Conservation (phyloP, 2,888 invertebrate species). For the Drosophila multiciliata region DNA sequence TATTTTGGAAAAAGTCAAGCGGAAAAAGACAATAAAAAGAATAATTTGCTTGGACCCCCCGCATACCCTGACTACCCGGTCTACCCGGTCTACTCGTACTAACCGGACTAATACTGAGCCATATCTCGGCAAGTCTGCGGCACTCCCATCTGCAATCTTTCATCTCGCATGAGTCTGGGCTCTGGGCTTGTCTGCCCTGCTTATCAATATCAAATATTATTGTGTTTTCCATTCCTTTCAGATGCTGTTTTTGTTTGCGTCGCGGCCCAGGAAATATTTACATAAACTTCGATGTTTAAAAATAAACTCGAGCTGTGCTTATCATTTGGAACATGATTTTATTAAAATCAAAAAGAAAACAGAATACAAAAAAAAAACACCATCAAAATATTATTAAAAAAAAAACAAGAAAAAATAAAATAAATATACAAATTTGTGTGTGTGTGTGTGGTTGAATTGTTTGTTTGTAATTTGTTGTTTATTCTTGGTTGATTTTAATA, state of each 20-base stretch:
- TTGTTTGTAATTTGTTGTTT: slow-evolving; percentile 8
- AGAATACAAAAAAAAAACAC: slow-evolving; percentile 17
- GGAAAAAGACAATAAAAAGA: neutral
- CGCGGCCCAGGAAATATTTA: slow-evolving; percentile 76
- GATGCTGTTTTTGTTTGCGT: slow-evolving; percentile 64
- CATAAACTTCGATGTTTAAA: slow-evolving; percentile 78
- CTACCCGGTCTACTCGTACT: neutral
- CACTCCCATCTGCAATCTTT: neutral
- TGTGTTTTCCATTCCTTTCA: slow-evolving; percentile 57
- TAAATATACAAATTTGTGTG: slow-evolving; percentile 5
- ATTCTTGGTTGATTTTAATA: slow-evolving; percentile 6
- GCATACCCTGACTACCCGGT: neutral
- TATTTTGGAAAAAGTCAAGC: neutral
- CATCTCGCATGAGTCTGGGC: neutral
- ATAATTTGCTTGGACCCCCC: neutral
- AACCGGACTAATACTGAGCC: neutral
- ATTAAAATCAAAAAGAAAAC: slow-evolving; percentile 43
- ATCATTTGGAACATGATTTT: slow-evolving; percentile 77
- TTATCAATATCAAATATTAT: slow-evolving; percentile 76
- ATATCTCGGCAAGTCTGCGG: slow-evolving; percentile 10
- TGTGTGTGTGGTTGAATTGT: neutral
- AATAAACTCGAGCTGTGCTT: slow-evolving; percentile 68
- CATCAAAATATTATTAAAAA: neutral
- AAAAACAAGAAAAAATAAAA: neutral
- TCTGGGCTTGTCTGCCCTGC: slow-evolving; percentile 7